Percentiles rank a stretch among this genome's conserved stretches.
phyloP scores from a whole-genome alignment of 2,797 vertebrate species.

The Etheostoma perlongum region DNA sequence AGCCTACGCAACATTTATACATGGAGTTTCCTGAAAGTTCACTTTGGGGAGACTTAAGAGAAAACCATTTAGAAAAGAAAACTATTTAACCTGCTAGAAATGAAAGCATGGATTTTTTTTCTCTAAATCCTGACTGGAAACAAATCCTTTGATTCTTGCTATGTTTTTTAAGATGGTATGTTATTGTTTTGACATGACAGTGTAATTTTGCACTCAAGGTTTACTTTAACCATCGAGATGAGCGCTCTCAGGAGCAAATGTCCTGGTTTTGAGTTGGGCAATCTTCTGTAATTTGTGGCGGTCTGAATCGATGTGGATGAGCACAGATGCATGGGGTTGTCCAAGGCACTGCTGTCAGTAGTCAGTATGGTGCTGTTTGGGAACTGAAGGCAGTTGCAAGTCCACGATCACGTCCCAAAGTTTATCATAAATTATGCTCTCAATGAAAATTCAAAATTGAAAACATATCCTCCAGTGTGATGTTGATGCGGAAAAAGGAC shows the following conservation, averaged over 20 bases:
- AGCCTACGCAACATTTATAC: too few relatives aligned
- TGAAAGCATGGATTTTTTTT: not conserved
- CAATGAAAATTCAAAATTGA: not conserved
- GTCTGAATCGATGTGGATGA: not conserved
- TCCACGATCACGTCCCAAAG: not conserved
- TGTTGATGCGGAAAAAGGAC: too few relatives aligned
- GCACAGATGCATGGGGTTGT: not conserved
- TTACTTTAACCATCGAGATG: not conserved
- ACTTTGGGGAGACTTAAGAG: too few relatives aligned
- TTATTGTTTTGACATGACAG: not conserved
- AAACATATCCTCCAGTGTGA: not conserved
- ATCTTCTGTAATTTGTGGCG: too few relatives aligned
- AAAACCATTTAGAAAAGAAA: not conserved
- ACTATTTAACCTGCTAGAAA: not conserved
- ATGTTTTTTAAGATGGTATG: not conserved
- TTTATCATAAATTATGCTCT: not conserved
- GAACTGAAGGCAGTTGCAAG: not conserved
- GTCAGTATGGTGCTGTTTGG: not conserved
- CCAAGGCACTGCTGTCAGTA: not conserved
- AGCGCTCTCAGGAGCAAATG: not conserved
- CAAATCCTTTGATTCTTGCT: not conserved
- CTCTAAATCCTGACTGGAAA: not conserved
- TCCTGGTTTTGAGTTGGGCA: not conserved
- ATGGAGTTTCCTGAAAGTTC: too few relatives aligned
- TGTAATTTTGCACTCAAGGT: too few relatives aligned